Conservation (phyloP, 2,888 invertebrate species). For the Oscheius myriophilus region DNA sequence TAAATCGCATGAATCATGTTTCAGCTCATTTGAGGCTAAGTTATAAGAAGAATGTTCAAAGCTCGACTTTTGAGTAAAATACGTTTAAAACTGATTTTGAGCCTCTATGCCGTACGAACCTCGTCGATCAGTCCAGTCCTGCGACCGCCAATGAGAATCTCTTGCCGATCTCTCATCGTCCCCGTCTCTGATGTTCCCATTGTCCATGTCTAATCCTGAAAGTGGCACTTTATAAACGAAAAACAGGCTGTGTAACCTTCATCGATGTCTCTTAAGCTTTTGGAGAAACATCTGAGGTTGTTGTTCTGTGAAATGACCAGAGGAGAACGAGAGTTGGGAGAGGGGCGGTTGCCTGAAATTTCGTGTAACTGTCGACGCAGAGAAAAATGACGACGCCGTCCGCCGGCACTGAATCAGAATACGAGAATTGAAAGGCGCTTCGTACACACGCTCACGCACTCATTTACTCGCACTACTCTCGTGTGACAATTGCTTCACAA, state of each 20-base stretch:
- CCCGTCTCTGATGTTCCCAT: conserved; percentile 41
- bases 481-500: conserved; percentile 19
- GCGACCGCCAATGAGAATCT: conserved; percentile 38
- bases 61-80: no score
- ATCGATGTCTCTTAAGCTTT: conserved; percentile 35
- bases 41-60: no score
- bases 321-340: conserved; percentile 27
- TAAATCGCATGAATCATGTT: no score
- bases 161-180: conserved; percentile 46
- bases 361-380: no score
- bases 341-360: conserved; percentile 26
- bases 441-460: no score
- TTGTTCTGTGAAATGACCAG: not conserved
- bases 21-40: no score
- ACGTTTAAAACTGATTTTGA: no score
- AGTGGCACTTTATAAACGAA: not conserved
- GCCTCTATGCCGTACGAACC: no score
- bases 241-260: conserved; percentile 36
- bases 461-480: not conserved
- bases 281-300: conserved; percentile 18
- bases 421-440: no score
- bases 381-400: no score
- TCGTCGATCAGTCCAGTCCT: conserved; percentile 43
- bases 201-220: conserved; percentile 46
- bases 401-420: no score